phyloP scores from a whole-genome alignment of 2,888 invertebrate species.

The Chalcis sispes region DNA sequence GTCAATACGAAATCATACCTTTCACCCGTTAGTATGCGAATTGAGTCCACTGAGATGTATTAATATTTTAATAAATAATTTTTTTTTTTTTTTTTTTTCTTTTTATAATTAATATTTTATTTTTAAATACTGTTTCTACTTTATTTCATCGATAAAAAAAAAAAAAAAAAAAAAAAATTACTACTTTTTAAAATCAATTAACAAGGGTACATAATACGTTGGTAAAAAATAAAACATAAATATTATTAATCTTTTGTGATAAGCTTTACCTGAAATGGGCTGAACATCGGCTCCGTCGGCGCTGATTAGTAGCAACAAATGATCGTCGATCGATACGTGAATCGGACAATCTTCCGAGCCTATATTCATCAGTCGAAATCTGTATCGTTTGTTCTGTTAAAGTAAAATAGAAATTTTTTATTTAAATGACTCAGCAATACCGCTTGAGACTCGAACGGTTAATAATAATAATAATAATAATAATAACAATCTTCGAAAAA shows the following conservation, averaged over 20 bases:
- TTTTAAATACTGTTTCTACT: too few species aligned
- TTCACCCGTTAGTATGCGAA: conserved; percentile 20
- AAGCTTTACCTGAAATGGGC: conserved; percentile 84
- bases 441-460: too few species aligned
- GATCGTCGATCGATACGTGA: conserved; percentile 88
- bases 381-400: conserved; percentile 78
- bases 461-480: too few species aligned
- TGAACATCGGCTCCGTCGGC: conserved; percentile 88
- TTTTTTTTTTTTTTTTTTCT: background rate
- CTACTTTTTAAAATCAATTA: too few species aligned
- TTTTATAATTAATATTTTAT: background rate
- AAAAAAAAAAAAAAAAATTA: too few species aligned
- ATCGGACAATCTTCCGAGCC: conserved; percentile 93
- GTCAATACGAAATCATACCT: conserved; percentile 29
- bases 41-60: conserved; percentile 2
- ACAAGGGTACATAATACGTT: too few species aligned
- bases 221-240: too few species aligned
- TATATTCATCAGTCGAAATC: conserved; percentile 89
- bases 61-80: background rate
- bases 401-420: too few species aligned
- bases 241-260: too few species aligned
- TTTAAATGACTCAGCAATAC: too few species aligned
- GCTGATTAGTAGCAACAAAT: conserved; percentile 85
- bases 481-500: too few species aligned
- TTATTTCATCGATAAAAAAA: too few species aligned